A percentile compares a stretch with the other conserved stretches of the same genome.
phyloP scores from a whole-genome alignment of 2,888 invertebrate species.

The Petrophora chlorosata region DNA sequence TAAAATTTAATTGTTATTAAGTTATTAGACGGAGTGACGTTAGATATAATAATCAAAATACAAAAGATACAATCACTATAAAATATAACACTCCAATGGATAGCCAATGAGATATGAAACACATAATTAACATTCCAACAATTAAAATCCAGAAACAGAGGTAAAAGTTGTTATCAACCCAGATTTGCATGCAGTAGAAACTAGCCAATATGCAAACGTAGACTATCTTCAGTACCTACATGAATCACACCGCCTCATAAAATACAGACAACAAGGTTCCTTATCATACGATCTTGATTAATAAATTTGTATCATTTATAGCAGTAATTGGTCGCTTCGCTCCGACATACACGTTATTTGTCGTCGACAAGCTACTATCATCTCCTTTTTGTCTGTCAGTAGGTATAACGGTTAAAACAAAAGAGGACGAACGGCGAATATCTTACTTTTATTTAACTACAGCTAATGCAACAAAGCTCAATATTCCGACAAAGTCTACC shows the following conservation, averaged over 20 bases:
- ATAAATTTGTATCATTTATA: constrained; percentile 67
- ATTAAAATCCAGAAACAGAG: neutral
- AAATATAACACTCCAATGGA: neutral
- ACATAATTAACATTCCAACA: neutral
- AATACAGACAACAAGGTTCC: constrained; percentile 29
- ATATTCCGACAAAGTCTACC: constrained; percentile 26
- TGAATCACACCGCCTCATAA: constrained; percentile 23
- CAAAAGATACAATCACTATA: constrained; percentile 1
- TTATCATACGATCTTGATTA: constrained; percentile 46
- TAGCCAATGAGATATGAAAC: neutral
- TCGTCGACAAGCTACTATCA: constrained; percentile 56
- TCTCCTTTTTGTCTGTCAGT: constrained; percentile 52
- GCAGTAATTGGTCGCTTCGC: constrained; percentile 56
- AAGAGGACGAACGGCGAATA: constrained; percentile 7
- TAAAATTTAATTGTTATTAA: too few species aligned
- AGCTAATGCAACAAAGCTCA: constrained; percentile 34
- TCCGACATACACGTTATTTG: constrained; percentile 41
- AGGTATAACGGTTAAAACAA: constrained; percentile 28
- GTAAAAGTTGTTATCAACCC: neutral
- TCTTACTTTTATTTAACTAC: constrained; percentile 27
- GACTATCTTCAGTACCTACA: too few species aligned
- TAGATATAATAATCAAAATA: too few species aligned
- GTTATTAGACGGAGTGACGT: neutral
- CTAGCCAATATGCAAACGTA: neutral
- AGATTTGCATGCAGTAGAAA: constrained; percentile 1